Evolutionary conservation across 2,113 vertebrate genomes (phyloP), one percentile per base, ranked within the genome.

Genomic region (Helogale parvula): DNA sequence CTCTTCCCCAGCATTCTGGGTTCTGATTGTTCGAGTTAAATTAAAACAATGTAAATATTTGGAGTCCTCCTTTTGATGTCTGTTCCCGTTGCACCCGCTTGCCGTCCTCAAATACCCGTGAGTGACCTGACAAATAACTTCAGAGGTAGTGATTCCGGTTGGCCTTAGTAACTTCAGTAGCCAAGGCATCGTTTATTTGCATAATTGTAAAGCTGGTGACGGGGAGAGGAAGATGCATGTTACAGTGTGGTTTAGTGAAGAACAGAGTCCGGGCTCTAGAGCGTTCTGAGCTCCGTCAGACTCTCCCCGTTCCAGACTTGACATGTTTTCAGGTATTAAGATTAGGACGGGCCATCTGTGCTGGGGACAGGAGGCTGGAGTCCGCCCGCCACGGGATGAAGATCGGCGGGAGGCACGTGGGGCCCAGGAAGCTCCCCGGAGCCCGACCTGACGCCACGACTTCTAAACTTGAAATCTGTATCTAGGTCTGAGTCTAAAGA

Each of bases 161-260:
- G 41, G 54, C 88, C 52, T n/a, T 81, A 71, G 72, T 38, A 68
- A 17, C 11, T 41, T 60, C 21, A 27, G 33, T 10, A 17, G 76
- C 79, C 83, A 50, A 14, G 68, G 33, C 31, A 6, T 21, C 2
- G 7, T 41, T 54, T 7, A 1, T 15, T 47, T 47, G 23, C 10
- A 0, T 66, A 50, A 9, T 3, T 54, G 63, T 74, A 25, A 47
- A 50, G 17, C 8, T 9, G 85, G 33, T 2, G 29, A 35, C 3
- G 1, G 13, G 57, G 33, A 80, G 65, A 7, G 3, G 4, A 0
- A 23, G 27, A 4, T 2, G 0, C 0, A 0, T 10, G 2, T 19
- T 17, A 4, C 27, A 3, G 3, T 21, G 0, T 1, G 3, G 10
- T 17, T 17, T 15, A 1, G 38, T 0, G 5, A 19, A 38, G 5